These are phyloP conservation scores for Brenthis daphne DNA, from an alignment of 2,888 invertebrate genomes.

Conservation along the genomic window DNA sequence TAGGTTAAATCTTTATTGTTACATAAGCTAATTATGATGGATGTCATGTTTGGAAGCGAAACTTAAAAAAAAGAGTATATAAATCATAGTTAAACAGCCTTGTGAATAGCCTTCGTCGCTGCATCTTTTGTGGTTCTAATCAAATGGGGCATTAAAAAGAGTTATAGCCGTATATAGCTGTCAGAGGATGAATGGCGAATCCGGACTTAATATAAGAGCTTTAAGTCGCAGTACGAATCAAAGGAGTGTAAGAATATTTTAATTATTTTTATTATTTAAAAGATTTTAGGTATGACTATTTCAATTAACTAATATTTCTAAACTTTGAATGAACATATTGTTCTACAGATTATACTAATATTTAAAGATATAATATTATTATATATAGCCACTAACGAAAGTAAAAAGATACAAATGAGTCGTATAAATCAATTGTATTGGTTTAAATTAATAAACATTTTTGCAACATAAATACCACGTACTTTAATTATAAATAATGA, in stretches of 20 bases:
- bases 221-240: constrained; percentile 33
- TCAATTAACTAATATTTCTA: neutral
- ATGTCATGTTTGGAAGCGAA: constrained; percentile 56
- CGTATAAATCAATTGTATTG: too few relatives aligned
- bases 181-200: constrained; percentile 70
- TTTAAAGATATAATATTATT: too few relatives aligned
- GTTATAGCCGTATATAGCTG: constrained; percentile 73
- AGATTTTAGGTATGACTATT: neutral
- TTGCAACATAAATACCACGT: too few relatives aligned
- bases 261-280: neutral
- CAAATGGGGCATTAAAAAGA: constrained; percentile 79
- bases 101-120: constrained; percentile 74
- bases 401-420: too few relatives aligned
- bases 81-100: constrained; percentile 75
- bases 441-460: too few relatives aligned
- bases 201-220: constrained; percentile 54
- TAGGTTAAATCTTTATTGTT: constrained; percentile 20
- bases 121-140: constrained; percentile 72
- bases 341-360: too few relatives aligned
- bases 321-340: too few relatives aligned
- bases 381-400: too few relatives aligned
- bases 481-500: neutral
- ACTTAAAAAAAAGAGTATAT: constrained; percentile 71
- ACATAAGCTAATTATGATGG: constrained; percentile 38
- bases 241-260: constrained; percentile 39